Conservation (phyloP, 2,888 invertebrate genomes). For the Acleris laterana region DNA sequence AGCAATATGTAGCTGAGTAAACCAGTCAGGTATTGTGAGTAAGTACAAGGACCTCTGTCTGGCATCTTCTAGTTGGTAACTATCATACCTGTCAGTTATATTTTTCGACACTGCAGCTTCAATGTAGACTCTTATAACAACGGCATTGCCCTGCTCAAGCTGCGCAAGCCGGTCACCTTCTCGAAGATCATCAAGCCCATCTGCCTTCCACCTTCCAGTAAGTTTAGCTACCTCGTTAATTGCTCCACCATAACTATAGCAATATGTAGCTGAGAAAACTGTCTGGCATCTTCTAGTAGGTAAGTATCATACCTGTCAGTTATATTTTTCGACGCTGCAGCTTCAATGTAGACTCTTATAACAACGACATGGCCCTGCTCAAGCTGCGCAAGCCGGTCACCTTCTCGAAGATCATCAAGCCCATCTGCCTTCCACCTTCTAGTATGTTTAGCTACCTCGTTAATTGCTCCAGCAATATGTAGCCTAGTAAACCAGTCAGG, state of each 20-base stretch:
- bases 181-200: conserved; percentile 90
- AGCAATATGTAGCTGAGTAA: no score
- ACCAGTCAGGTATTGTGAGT: no score
- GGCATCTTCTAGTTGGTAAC: no score
- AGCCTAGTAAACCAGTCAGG: no score
- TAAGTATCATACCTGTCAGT: no score
- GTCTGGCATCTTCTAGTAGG: no score
- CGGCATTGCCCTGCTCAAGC: conserved; percentile 91
- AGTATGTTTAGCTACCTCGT: conserved; percentile 85
- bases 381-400: conserved; percentile 90
- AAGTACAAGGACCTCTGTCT: no score
- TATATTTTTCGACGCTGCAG: conserved; percentile 90
- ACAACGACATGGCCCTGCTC: conserved; percentile 93
- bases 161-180: conserved; percentile 91
- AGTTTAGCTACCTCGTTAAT: conserved; percentile 81
- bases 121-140: conserved; percentile 94
- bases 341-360: conserved; percentile 93
- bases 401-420: conserved; percentile 90
- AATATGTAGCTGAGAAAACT: no score
- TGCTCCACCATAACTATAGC: no score
- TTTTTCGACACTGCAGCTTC: conserved; percentile 92
- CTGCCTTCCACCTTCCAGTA: conserved; percentile 90
- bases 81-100: conserved; percentile 45
- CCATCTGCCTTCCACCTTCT: conserved; percentile 90
- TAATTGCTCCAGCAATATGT: neutral